Base-by-base conservation (phyloP, 2,113 vertebrate species). In the Tachysurus vachellii region DNA sequence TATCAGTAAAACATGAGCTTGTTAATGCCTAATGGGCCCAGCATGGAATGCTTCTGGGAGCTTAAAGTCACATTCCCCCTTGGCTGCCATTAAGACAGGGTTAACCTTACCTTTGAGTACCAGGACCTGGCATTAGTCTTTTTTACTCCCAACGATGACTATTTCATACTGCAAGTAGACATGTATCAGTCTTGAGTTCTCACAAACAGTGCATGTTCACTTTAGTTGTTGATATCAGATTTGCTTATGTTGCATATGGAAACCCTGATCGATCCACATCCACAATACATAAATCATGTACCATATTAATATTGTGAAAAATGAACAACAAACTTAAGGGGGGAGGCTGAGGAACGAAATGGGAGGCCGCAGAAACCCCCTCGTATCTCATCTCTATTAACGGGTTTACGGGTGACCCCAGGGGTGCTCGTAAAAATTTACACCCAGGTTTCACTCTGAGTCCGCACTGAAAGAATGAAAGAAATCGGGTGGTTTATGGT, bases 351-450 rank as follows among this genome's bases (percentile, higher is more conserved):
- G 61, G 91, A 94, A 93, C 95, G 90, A 94, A 96, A 96, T 95
- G 94, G 95, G 95, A 95, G 95, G 95, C 95, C 94, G 88, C 82
- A 91, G 92, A 84, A 57, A 90, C 92, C 89, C 88, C 88, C 95
- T 95, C 95, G 92, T 96, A 95, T 95, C 95, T 96, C 95, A 95
- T 96, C 94, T 95, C 94, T 95, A 95, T 95, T 95, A 96, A 95
- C 94, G 92, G 94, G 92, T 96, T 96, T 96, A 96, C 93, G 93
- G 94, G 91, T 94, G 95, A 95, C 94, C 95, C 95, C 94, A 93
- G 94, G 95, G 95, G 95, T 94, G 91, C 94, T 95, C 95, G 87
- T 96, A 95, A 96, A 96, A 93, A 91, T 95, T 96, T 95, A 96
- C 93, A 92, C 88, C 91, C 92, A 93, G 94, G 95, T 94, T 96